A percentile compares a stretch with the other conserved stretches of the same genome.
These are phyloP conservation scores for Mirounga angustirostris DNA, from an alignment of 2,113 vertebrate genomes.

Conservation along the genomic window DNA sequence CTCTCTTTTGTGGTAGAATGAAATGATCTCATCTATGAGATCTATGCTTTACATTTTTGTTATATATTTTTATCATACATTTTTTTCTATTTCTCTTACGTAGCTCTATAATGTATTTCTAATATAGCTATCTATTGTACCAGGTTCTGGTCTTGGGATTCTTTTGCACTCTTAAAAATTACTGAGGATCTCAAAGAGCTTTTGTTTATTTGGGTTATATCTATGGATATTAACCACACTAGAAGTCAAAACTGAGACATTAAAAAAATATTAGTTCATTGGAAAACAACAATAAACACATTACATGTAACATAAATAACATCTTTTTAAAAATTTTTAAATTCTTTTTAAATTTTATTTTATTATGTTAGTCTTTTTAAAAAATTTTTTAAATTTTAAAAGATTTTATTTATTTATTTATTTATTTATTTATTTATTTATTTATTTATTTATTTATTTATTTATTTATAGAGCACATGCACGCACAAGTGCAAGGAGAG, in stretches of 20 bases:
- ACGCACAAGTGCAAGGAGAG: rapidly evolving
- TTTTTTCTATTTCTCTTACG: conserved; percentile 20
- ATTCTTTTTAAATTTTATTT: not conserved
- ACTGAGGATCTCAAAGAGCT: not conserved
- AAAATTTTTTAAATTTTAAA: not conserved
- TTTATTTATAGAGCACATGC: not conserved
- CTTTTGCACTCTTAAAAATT: not conserved
- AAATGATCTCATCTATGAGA: conserved; percentile 24
- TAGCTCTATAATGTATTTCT: not conserved
- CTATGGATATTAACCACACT: not conserved
- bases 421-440: not conserved
- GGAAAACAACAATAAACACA: not conserved
- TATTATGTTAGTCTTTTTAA: not conserved
- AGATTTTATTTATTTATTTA: not conserved
- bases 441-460: not conserved
- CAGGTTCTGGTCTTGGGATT: conserved; percentile 3
- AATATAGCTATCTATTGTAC: not conserved
- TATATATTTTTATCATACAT: not conserved
- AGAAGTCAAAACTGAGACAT: conserved; percentile 33
- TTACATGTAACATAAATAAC: not conserved
- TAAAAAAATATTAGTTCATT: conserved; percentile 37
- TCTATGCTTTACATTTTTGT: not conserved
- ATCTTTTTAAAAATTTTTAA: not conserved
- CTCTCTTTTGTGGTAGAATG: not conserved
- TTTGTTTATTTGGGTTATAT: not conserved